These are phyloP conservation scores for Aradus depressus DNA, from an alignment of 2,888 invertebrate genomes.

Conservation along the genomic window DNA sequence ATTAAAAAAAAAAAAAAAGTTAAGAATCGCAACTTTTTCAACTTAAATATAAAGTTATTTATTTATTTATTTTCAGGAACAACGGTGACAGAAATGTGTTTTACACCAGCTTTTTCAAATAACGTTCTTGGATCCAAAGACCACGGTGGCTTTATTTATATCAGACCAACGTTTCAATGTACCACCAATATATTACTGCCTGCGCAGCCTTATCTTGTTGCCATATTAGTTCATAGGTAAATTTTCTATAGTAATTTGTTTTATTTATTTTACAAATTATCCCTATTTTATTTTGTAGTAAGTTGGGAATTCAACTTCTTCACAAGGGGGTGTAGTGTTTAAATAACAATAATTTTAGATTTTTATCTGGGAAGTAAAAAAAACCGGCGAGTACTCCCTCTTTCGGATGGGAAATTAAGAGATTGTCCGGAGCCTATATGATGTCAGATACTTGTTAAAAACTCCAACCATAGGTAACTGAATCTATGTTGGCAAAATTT, in stretches of 20 bases:
- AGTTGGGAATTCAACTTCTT: neutral
- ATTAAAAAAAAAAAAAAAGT: neutral
- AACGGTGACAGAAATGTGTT: conserved; percentile 56
- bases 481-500: no score
- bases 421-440: no score
- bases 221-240: conserved; percentile 61
- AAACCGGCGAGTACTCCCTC: no score
- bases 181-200: conserved; percentile 62
- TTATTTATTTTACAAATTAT: neutral
- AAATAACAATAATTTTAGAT: no score
- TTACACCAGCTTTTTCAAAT: conserved; percentile 49
- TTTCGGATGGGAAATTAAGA: no score
- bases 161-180: conserved; percentile 70
- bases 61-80: conserved; percentile 42
- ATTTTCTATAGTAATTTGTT: neutral
- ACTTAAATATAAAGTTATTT: neutral
- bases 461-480: no score
- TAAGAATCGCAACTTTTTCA: neutral
- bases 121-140: conserved; percentile 57
- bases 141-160: conserved; percentile 71
- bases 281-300: neutral
- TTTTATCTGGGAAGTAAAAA: no score
- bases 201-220: conserved; percentile 61
- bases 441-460: no score
- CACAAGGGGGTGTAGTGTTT: neutral